A percentile compares a stretch with the other conserved stretches of the same genome.
Conservation (phyloP, 2,888 invertebrate genomes). For the Apamea sordens region DNA sequence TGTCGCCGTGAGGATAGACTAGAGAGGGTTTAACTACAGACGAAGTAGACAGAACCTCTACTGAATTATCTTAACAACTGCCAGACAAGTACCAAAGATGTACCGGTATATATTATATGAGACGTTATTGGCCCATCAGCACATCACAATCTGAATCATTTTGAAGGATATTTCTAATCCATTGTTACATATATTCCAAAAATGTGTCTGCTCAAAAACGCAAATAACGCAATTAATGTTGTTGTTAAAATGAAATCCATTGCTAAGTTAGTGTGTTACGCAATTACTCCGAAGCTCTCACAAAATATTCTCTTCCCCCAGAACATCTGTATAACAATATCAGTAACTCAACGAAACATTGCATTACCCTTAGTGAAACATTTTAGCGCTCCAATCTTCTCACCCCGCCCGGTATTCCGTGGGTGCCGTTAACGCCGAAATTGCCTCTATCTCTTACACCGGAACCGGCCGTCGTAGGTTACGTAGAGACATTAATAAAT, state of each 20-base stretch:
- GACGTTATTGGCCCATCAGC: too few species aligned
- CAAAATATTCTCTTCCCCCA: neutral
- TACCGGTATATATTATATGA: too few species aligned
- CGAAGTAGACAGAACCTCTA: too few species aligned
- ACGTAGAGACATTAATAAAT: slow-evolving; percentile 37
- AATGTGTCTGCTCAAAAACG: too few species aligned
- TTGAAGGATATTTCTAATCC: too few species aligned
- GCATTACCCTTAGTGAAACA: slow-evolving; percentile 4
- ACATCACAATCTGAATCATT: too few species aligned
- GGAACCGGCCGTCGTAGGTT: slow-evolving; percentile 43
- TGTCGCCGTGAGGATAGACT: neutral
- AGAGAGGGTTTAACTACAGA: neutral
- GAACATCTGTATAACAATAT: neutral
- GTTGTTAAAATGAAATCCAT: neutral
- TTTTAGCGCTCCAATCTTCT: slow-evolving; percentile 62
- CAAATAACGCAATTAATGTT: neutral
- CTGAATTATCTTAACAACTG: too few species aligned
- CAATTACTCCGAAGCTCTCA: neutral
- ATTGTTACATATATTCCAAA: too few species aligned
- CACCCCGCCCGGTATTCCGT: slow-evolving; percentile 39
- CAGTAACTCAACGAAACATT: neutral
- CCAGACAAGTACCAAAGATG: too few species aligned
- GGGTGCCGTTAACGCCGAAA: slow-evolving; percentile 59
- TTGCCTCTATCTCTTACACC: slow-evolving; percentile 64
- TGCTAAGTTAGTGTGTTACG: neutral